Evolutionary conservation across 2,113 vertebrate species (phyloP).

Genomic region (Calypte anna): DNA sequence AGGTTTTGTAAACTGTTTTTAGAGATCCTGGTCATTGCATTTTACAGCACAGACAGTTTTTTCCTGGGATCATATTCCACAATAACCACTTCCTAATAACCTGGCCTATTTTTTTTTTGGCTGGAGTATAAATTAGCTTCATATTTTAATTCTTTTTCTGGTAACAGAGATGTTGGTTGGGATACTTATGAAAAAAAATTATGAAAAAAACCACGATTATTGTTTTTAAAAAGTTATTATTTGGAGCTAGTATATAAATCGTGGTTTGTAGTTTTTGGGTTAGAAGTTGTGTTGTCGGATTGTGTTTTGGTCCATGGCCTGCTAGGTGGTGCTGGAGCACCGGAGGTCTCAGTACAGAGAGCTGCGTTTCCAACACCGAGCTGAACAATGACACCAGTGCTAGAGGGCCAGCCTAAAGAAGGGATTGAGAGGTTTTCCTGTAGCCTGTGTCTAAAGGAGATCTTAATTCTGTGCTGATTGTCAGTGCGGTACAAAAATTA

Average conservation of each 20-base stretch:
- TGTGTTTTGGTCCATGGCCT: background rate
- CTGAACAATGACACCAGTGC: background rate
- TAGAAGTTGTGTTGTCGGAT: background rate
- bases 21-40: background rate
- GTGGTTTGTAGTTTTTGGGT: background rate
- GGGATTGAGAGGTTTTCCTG: background rate
- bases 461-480: background rate
- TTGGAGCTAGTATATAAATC: rapidly evolving
- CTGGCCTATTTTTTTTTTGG: background rate
- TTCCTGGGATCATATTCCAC: background rate
- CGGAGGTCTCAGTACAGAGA: background rate
- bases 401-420: background rate
- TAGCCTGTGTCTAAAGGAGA: background rate
- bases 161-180: background rate
- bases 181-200: background rate
- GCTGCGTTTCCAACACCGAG: background rate
- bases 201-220: background rate
- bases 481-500: background rate
- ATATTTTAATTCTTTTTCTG: background rate
- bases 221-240: background rate
- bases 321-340: conserved; percentile 41
- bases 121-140: background rate
- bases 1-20: background rate
- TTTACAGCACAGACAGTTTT: background rate
- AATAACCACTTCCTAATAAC: background rate